Conservation (phyloP, 2,797 vertebrate genomes). For the Mormyrops attenuatus region DNA sequence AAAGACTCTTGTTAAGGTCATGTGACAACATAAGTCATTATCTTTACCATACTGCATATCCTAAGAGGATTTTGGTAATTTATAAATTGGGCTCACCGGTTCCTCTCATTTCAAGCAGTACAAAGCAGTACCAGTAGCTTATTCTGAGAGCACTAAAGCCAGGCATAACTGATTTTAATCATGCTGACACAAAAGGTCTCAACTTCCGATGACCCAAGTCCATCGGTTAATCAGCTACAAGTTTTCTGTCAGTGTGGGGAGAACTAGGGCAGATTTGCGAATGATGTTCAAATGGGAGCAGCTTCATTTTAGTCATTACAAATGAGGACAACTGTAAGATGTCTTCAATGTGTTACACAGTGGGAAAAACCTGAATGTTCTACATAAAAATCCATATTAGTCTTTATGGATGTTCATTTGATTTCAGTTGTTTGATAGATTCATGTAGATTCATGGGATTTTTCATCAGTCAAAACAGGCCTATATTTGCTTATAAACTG, state of each 20-base stretch:
- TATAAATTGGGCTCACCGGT: neutral
- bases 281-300: neutral
- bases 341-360: neutral
- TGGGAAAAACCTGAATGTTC: neutral
- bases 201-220: neutral
- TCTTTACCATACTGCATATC: neutral
- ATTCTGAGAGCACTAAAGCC: neutral
- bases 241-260: neutral
- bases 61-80: neutral
- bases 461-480: neutral
- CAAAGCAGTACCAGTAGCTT: neutral
- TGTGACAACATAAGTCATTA: neutral
- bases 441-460: neutral
- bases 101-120: neutral
- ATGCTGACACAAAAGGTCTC: neutral
- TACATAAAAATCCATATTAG: neutral
- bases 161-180: neutral
- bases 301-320: neutral
- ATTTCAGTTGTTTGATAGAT: neutral
- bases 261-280: neutral
- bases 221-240: neutral
- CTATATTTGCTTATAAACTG: neutral
- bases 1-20: neutral
- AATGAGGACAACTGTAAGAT: neutral
- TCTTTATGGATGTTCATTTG: neutral